Base-by-base conservation (phyloP, 1,140 invertebrate species). In the Metopolophium dirhodum region DNA sequence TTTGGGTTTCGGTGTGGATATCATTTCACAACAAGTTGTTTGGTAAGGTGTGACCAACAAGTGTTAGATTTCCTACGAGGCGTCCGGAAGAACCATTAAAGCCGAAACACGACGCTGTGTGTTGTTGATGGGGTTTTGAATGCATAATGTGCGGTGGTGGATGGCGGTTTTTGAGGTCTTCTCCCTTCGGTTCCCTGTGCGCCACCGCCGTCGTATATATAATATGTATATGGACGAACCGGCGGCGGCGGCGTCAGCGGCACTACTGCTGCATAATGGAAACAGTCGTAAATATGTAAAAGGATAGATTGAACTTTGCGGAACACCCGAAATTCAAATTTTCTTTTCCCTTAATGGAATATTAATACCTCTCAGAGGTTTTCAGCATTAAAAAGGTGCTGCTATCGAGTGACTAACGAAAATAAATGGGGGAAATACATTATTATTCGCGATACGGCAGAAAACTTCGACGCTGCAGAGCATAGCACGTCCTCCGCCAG, bases 201-300 rank as follows among this genome's bases (percentile, higher is more conserved):
- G 8, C 7, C 41, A 41, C n/a, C 26, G 14, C 41, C 7, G 14
- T 14, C 0, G 30, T 77, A n/a, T 68, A 68, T 68, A 68, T 77
- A 77, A 77, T 77, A 77, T 77, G 61, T 77, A 77, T 77, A 77
- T 23, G 90, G 41, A 77, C 45, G 45, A 49, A 47, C 61, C 35
- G 49, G 49, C 23, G n/a, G 35, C 23, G n/a, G 20, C 18, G n/a
- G 49, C 20, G 68, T 45, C 89, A 37, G 37, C 41, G 23, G 57
- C 14, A 26, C 47, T 54, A 54, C 77, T 86, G 35, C 91, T 93
- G 91, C 91, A 93, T 93, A 93, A 93, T 93, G 91, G 91, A 93
- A 93, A 93, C 91, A 86, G 91, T 93, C 91, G 91, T 93, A 93
- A 93, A 93, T 93, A 93, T 93, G 91, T 93, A 93, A 93, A 93